These are phyloP conservation scores for Phataginus tricuspis DNA, from an alignment of 2,797 vertebrate genomes.

Conservation along the genomic window DNA sequence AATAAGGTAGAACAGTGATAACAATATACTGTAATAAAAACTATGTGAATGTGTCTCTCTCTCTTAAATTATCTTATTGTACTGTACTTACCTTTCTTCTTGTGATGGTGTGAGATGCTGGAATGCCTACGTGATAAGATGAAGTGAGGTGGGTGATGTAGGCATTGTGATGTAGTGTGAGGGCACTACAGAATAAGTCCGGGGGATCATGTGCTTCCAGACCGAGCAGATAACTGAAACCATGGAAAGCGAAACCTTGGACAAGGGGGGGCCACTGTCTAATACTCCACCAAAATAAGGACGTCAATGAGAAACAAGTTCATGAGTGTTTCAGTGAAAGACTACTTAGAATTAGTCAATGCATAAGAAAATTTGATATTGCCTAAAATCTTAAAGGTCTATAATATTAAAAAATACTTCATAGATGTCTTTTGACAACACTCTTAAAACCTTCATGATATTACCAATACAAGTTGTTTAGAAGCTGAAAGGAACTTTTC, in stretches of 20 bases:
- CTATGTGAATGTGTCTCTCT: not conserved
- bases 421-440: not conserved
- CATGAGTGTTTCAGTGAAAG: not conserved
- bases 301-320: not conserved
- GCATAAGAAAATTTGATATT: slow-evolving; percentile 17
- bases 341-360: slow-evolving; percentile 4
- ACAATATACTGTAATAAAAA: not conserved
- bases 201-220: not conserved
- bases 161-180: not conserved
- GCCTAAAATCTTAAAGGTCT: slow-evolving; percentile 22
- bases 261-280: not conserved
- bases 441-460: not conserved
- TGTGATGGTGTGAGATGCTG: not conserved
- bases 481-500: slow-evolving; percentile 22
- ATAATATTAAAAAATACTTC: not conserved
- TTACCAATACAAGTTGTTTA: not conserved
- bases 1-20: not conserved
- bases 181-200: not conserved
- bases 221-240: not conserved
- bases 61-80: not conserved
- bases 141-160: not conserved
- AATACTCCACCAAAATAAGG: not conserved
- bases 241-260: not conserved
- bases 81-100: not conserved
- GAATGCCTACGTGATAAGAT: not conserved